Evolutionary conservation across 1,140 invertebrate genomes (phyloP), one percentile per base, ranked within the genome.

Genomic region (Bilobella aurantiaca): DNA sequence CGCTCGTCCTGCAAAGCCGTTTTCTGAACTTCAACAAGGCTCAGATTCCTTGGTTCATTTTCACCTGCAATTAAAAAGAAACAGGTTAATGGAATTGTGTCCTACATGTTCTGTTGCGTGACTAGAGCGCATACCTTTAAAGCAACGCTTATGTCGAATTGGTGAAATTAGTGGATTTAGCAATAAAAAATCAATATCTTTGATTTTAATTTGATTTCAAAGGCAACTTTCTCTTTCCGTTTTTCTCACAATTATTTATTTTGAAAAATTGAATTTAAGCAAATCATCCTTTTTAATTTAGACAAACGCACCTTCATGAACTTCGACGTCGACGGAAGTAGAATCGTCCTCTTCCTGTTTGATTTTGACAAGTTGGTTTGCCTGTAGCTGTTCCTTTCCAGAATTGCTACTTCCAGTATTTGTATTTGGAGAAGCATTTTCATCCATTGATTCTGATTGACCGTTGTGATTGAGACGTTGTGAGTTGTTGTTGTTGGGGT

Each of bases 291-390:
- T n/a, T n/a, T n/a, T n/a, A n/a, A n/a, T n/a, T n/a, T n/a, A n/a
- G n/a, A n/a, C n/a, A n/a, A n/a, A n/a, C n/a, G n/a, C 18, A 28
- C 58, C 58, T 59, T 28, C 27, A 21, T 59, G 58, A 59, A 12
- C 32, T 46, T 64, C 63, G 28, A 37, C 63, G 18, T 56, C 53
- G 2, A 60, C 2, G 1, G 63, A 64, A 30, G 27, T 31, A 18
- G 47, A 53, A 49, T 60, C 47, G 34, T 63, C 62, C n/a, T 64
- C 63, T 18, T 64, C 63, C 27, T 59, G 5, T 28, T 59, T 32
- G 27, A 59, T 59, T 59, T 23, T 59, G 3, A 59, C 18, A 8
- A 28, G 27, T 59, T 25, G 58, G 58, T 5, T 18, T 59, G n/a
- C n/a, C n/a, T n/a, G n/a, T n/a, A n/a, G n/a, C n/a, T 32, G 27